phyloP scores from a whole-genome alignment of 2,797 vertebrate genomes.

The Hoplostethus atlanticus region DNA sequence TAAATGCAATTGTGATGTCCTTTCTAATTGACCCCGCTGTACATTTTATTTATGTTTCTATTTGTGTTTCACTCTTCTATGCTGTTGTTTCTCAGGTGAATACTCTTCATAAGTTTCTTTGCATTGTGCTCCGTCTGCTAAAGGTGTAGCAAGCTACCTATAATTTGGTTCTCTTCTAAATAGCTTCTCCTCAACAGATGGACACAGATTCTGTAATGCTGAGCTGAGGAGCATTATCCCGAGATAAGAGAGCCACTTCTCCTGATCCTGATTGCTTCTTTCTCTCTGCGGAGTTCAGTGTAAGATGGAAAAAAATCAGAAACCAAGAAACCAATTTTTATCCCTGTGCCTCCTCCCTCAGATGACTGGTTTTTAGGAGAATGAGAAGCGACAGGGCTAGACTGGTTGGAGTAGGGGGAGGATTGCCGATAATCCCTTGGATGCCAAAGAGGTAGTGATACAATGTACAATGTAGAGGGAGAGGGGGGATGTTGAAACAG shows the following conservation, averaged over 20 bases:
- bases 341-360: conserved; percentile 46
- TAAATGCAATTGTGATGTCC: no score
- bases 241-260: conserved; percentile 69
- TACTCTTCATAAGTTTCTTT: neutral
- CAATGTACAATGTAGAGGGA: neutral
- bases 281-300: conserved; percentile 55
- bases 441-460: conserved; percentile 1
- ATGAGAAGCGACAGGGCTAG: conserved; percentile 59
- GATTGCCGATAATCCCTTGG: neutral
- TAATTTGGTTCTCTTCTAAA: neutral
- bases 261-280: conserved; percentile 49
- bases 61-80: neutral
- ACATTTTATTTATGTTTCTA: neutral
- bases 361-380: conserved; percentile 52
- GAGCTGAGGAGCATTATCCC: conserved; percentile 7
- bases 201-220: conserved; percentile 48
- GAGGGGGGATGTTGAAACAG: conserved; percentile 2
- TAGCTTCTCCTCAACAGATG: conserved; percentile 22
- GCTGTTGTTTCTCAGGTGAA: neutral
- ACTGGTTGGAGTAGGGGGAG: neutral
- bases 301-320: conserved; percentile 72
- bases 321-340: conserved; percentile 51
- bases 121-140: neutral
- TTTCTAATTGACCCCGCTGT: no score
- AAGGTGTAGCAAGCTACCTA: neutral